These are phyloP conservation scores for Zoanthus gigantus DNA, from an alignment of 92 coral and sea anemone genomes.

Conservation along the genomic window DNA sequence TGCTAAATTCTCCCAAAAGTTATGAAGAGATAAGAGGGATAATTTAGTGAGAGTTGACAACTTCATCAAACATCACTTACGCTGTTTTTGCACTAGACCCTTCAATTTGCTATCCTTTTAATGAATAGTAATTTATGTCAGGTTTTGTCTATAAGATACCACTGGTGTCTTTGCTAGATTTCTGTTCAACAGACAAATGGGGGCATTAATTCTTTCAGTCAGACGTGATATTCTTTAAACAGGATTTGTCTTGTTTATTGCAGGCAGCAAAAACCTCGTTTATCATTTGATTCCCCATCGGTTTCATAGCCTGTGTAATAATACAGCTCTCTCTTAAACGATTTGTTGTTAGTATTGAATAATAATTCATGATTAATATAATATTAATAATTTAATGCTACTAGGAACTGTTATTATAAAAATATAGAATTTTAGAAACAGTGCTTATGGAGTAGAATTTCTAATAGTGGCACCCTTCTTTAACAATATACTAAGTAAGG, in stretches of 20 bases:
- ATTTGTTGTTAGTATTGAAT: background rate
- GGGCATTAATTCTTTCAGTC: background rate
- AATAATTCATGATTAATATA: background rate
- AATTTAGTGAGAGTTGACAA: too few relatives aligned
- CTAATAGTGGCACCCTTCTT: background rate
- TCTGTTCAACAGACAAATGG: background rate
- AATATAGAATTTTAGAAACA: background rate
- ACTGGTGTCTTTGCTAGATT: background rate
- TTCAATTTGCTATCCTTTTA: background rate
- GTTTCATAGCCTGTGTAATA: background rate
- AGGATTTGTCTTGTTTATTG: background rate
- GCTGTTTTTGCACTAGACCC: too few relatives aligned
- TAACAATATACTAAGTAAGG: background rate
- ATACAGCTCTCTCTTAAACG: background rate
- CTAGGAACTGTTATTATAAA: background rate
- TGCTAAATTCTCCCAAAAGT: too few relatives aligned
- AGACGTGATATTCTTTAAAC: background rate
- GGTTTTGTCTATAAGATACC: background rate
- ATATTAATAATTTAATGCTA: background rate
- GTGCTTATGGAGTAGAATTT: background rate
- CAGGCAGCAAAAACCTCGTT: too few relatives aligned
- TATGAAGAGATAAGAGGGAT: too few relatives aligned
- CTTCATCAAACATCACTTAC: too few relatives aligned
- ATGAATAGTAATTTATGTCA: background rate
- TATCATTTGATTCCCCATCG: background rate